Evolutionary conservation across 2,888 invertebrate species (phyloP).

Genomic region (Sarcophaga variegata): DNA sequence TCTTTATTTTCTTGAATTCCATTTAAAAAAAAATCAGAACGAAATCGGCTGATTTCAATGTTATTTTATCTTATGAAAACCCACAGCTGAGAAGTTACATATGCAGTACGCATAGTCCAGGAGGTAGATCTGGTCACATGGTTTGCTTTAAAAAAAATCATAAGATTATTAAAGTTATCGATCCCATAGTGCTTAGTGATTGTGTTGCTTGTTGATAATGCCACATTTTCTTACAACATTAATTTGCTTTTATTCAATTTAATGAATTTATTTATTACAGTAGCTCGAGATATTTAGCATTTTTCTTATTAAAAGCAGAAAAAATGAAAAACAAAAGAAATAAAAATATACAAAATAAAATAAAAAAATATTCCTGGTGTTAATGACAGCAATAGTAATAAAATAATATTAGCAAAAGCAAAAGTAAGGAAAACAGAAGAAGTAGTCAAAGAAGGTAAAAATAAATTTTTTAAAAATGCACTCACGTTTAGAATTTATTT

Average conservation of each 20-base stretch:
- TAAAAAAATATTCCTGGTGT: neutral
- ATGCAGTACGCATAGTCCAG: too few relatives aligned
- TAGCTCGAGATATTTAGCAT: constrained; percentile 37
- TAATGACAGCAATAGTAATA: neutral
- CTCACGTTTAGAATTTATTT: constrained; percentile 53
- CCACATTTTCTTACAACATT: constrained; percentile 26
- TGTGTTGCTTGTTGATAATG: constrained; percentile 37
- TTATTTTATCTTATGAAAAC: too few relatives aligned
- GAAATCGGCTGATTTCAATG: too few relatives aligned
- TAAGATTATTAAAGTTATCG: neutral
- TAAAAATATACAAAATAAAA: neutral
- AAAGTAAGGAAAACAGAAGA: too few relatives aligned
- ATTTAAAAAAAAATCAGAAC: too few relatives aligned
- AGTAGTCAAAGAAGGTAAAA: neutral
- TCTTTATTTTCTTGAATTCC: too few relatives aligned
- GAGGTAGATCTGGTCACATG: too few relatives aligned
- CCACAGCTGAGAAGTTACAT: too few relatives aligned
- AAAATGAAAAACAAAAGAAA: neutral
- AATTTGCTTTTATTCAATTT: constrained; percentile 52
- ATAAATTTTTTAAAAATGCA: constrained; percentile 20
- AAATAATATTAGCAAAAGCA: constrained; percentile 16
- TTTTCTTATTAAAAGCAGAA: constrained; percentile 5
- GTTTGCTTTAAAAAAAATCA: too few relatives aligned
- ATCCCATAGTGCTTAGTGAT: constrained; percentile 25
- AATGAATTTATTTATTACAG: constrained; percentile 61